Conservation (phyloP, 2,888 invertebrate species). For the Torymus aiolomorphi region DNA sequence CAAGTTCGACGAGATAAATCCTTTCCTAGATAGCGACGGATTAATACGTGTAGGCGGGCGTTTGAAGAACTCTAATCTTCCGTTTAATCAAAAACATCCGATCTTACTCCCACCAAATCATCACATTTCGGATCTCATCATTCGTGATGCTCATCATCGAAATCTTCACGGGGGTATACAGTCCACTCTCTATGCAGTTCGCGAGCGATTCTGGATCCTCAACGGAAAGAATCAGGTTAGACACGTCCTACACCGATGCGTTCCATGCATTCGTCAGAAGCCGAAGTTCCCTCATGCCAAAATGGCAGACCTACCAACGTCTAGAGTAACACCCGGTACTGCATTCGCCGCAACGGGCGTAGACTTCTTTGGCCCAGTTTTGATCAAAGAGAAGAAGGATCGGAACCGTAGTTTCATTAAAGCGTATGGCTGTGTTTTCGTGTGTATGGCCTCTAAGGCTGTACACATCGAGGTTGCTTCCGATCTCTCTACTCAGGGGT, state of each 20-base stretch:
- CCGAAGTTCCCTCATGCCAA: background rate
- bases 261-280: no score
- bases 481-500: conserved; percentile 52
- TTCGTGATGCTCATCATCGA: background rate
- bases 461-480: no score
- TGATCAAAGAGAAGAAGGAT: no score
- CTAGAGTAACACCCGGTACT: background rate
- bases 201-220: no score
- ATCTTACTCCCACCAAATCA: background rate
- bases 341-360: background rate
- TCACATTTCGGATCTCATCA: background rate
- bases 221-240: no score
- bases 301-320: background rate
- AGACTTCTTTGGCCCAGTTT: background rate
- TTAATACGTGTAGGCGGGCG: no score
- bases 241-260: no score
- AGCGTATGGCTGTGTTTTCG: no score
- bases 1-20: background rate
- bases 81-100: no score
- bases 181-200: background rate
- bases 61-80: no score
- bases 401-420: no score
- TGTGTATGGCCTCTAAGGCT: no score
- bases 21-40: background rate
- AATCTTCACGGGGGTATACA: background rate